phyloP scores from a whole-genome alignment of 2,113 vertebrate species.

The Centropus unirufus region DNA sequence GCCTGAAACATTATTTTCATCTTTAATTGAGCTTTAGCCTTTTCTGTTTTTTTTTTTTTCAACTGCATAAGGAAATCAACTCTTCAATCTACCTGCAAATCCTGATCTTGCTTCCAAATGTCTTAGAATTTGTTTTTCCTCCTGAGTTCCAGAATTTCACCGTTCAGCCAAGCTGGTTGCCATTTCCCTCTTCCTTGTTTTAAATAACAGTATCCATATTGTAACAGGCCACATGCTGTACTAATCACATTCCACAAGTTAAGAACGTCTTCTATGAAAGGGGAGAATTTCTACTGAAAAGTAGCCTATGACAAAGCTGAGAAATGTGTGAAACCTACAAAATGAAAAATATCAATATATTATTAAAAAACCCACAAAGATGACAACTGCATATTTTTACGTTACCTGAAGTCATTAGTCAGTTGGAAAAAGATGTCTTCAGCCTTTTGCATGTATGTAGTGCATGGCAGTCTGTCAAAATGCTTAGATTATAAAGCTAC shows the following conservation, averaged over 20 bases:
- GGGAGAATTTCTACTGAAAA: neutral
- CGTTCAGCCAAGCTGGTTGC: neutral
- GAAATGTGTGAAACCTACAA: neutral
- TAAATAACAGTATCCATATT: neutral
- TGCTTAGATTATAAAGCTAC: no score
- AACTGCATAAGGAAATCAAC: neutral
- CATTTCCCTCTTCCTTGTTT: neutral
- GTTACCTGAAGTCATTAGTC: no score
- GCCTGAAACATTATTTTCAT: neutral
- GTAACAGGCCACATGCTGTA: neutral
- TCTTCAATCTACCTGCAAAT: neutral
- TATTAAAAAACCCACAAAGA: no score
- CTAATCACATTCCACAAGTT: neutral
- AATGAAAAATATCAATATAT: no score
- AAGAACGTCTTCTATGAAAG: neutral
- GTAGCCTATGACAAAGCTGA: neutral
- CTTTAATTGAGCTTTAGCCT: neutral
- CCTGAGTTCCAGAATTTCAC: neutral
- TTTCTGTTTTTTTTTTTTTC: neutral
- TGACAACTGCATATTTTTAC: no score
- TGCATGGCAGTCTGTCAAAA: no score
- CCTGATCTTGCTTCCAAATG: neutral
- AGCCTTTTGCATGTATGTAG: no score
- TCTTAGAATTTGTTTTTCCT: neutral
- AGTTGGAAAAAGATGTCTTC: no score